Base-by-base conservation (phyloP, 2,888 invertebrate genomes). In the Tholera decimalis region DNA sequence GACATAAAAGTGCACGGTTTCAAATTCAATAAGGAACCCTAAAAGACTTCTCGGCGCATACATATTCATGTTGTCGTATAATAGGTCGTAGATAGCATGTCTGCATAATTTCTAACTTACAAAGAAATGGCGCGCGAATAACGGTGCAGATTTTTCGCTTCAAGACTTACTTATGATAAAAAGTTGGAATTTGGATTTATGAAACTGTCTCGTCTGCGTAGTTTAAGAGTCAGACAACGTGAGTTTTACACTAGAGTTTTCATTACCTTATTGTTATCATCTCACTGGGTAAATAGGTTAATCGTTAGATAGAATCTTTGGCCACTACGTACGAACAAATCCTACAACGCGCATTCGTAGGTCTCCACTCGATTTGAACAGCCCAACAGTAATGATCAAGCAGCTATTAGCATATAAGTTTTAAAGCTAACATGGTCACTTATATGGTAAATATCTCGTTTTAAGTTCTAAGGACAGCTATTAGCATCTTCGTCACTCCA, bases 71-170 rank as follows among this genome's bases (percentile, higher is more conserved):
- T 55, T 51, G 24, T 62, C 57, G 44, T 70, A 82, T 71, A 70
- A 58, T 62, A 77, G 66, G 50, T 72, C 61, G 65, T 72, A 73
- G 66, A 73, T 77, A 76, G 73, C 62, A 75, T 58, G 71, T 73
- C 77, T 86, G 85, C 83, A 89, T 88, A 89, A 90, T 89, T 88
- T 84, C 66, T 82, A 72, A 71, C 70, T 83, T 75, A 70, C 74
- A 79, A 82, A 77, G 84, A 83, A 89, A 88, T 87, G 87, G 85
- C 73, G 72, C 80, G 85, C 41, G 49, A 68, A 47, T 80, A 84
- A 89, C 85, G 76, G 60, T 28, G 69, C 64, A 79, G 70, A 76
- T 80, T 85, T 60, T 83, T 80, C 72, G 79, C 82, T 78, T 72
- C 74, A 74, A 77, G 46, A 75, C 65, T 76, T 73, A 83, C 82